Conservation (phyloP, 2,113 vertebrate genomes). For the Struthio camelus region DNA sequence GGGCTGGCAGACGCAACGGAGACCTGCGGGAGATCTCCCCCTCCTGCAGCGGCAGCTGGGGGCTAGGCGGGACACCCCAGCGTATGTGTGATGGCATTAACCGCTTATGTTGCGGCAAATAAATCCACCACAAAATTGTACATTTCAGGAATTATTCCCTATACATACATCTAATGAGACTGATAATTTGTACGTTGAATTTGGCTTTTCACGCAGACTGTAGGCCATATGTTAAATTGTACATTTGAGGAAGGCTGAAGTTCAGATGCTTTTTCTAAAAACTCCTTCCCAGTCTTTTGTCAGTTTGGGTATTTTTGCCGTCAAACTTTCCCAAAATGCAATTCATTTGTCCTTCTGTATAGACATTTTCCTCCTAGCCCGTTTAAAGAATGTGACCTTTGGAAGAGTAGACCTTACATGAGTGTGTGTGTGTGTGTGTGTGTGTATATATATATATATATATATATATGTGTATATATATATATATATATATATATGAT, state of each 20-base stretch:
- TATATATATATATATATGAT: too few species aligned
- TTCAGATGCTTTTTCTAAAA: background rate
- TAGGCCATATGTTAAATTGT: fast-evolving
- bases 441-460: too few species aligned
- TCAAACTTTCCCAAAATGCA: background rate
- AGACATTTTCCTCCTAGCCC: background rate
- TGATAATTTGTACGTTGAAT: background rate
- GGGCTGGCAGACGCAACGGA: background rate
- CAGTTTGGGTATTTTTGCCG: background rate
- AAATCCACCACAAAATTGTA: fast-evolving
- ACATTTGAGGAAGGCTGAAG: background rate
- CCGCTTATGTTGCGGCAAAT: background rate
- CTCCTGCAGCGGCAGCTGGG: background rate
- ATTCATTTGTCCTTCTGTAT: background rate
- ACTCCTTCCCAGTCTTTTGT: background rate
- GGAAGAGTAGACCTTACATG: background rate
- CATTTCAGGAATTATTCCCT: fast-evolving
- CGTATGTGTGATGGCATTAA: fast-evolving
- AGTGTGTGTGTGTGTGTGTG: too few species aligned
- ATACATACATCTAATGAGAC: fast-evolving
- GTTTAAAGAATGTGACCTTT: background rate
- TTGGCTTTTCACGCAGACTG: background rate
- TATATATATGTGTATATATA: too few species aligned
- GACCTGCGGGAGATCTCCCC: too few species aligned
- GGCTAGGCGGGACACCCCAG: fast-evolving